Evolutionary conservation across 2,888 invertebrate species (phyloP), one percentile per base, ranked within the genome.

Genomic region (Apodemia duryi): DNA sequence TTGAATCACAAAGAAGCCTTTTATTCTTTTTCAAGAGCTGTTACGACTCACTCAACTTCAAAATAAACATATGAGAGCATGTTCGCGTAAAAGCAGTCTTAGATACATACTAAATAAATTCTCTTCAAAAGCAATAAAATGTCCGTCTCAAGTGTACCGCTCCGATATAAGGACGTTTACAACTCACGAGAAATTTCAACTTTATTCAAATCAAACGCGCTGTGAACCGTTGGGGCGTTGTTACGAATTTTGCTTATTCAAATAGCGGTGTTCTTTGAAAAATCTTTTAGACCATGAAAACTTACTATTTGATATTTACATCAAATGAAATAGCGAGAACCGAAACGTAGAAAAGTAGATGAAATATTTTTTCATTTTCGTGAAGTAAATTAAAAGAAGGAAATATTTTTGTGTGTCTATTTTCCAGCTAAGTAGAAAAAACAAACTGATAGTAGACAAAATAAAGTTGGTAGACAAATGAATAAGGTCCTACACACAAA

Each of bases 61-160:
- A 63, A 65, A 65, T 65, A 65, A 57, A 65, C 65, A 65, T 65
- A 65, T 57, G 62, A 57, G 62, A 63, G 65, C 65, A 57, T 63
- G 62, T 62, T 64, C 43, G 57, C 57, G 43, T 65, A 65, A 65
- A 65, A 65, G 62, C 65, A 62, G 62, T 62, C 52, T 62, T 61
- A 49, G 65, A 63, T 68, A 68, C 63, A 63, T 66, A 63, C 62
- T 62, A 65, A 68, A 67, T 70, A 70, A 66, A 71, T 70, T 62
- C 66, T 67, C 51, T 63, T 63, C 61, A 64, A 68, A 64, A 67
- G 67, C 65, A 71, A 71, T 70, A 68, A 70, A 71, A 70, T 67
- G 65, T 62, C 65, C 63, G 66, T 66, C 67, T 67, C 67, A 66
- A 71, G 67, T 68, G 67, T 64, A 66, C 63, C 60, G 63, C 51